Conservation (phyloP, 23 tunicate genomes). For the Aplidium turbinatum region DNA sequence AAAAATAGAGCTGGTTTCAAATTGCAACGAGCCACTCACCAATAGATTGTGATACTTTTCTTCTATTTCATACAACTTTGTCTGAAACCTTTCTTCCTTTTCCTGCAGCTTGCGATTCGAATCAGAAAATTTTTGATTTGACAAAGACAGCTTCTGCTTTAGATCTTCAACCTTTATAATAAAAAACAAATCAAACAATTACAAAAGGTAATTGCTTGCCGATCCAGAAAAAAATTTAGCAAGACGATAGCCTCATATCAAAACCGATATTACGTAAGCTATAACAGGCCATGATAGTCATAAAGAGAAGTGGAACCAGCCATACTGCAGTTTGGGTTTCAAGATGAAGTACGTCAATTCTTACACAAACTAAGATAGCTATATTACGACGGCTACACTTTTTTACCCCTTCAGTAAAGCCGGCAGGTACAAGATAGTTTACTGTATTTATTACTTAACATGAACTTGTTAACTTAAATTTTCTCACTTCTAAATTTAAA, state of each 20-base stretch:
- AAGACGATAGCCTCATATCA: too few species aligned
- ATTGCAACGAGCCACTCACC: conserved; percentile 5
- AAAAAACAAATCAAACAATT: not conserved
- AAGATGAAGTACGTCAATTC: too few species aligned
- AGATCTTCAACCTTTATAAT: not conserved
- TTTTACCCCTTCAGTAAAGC: not conserved
- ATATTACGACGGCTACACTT: not conserved
- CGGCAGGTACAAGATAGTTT: not conserved
- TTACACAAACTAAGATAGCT: too few species aligned
- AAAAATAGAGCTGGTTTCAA: too few species aligned
- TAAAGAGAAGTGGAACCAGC: too few species aligned
- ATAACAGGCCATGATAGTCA: too few species aligned
- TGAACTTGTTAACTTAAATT: not conserved
- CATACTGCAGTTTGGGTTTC: too few species aligned
- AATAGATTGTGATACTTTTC: conserved; percentile 21
- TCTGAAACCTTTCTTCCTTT: conserved; percentile 1
- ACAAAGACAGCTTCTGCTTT: not conserved
- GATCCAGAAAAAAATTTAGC: too few species aligned
- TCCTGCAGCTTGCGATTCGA: not conserved
- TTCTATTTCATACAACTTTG: conserved; percentile 15
- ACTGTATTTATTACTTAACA: not conserved
- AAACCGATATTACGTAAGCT: too few species aligned
- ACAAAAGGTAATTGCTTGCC: not conserved
- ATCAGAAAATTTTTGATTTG: not conserved
- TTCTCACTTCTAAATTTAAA: not conserved